These are phyloP conservation scores for Heliconius hermathena DNA, from an alignment of 1,140 invertebrate genomes.

Conservation along the genomic window DNA sequence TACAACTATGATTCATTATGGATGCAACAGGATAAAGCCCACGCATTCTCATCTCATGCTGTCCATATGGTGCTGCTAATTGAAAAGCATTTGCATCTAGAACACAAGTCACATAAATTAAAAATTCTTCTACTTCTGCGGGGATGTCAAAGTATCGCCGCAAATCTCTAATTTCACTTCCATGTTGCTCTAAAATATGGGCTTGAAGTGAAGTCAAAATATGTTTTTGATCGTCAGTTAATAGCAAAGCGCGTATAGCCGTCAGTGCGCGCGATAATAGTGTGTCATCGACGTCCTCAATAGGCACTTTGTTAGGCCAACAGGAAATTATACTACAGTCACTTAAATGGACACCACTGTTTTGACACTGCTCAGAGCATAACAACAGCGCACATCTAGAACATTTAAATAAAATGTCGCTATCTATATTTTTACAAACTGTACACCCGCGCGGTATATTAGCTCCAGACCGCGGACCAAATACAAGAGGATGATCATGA, in stretches of 20 bases:
- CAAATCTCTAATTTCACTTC: slow-evolving; percentile 83
- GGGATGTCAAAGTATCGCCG: slow-evolving; percentile 82
- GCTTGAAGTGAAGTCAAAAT: slow-evolving; percentile 83
- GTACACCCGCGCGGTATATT: slow-evolving; percentile 80
- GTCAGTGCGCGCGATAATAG: slow-evolving; percentile 81
- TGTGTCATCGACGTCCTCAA: slow-evolving; percentile 77
- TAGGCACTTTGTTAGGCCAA: slow-evolving; percentile 79
- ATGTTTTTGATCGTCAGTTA: slow-evolving; percentile 80
- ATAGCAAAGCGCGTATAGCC: slow-evolving; percentile 83
- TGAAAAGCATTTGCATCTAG: slow-evolving; percentile 90
- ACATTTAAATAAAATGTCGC: slow-evolving; percentile 79
- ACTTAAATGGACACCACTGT: slow-evolving; percentile 76
- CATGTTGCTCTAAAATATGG: slow-evolving; percentile 81
- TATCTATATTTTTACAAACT: slow-evolving; percentile 80
- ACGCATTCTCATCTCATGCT: slow-evolving; percentile 82
- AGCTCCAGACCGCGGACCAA: slow-evolving; percentile 82
- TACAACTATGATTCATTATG: slow-evolving; percentile 89
- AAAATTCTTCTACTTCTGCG: slow-evolving; percentile 83
- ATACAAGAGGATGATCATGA: slow-evolving; percentile 84
- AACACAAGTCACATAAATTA: slow-evolving; percentile 83
- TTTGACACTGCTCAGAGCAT: slow-evolving; percentile 83
- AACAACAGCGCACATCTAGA: slow-evolving; percentile 83
- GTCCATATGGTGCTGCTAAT: slow-evolving; percentile 78
- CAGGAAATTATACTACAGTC: slow-evolving; percentile 84
- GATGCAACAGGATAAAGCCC: slow-evolving; percentile 88